Evolutionary conservation across 2,888 invertebrate species (phyloP), one percentile per base, ranked within the genome.

Genomic region (Ectemnius lituratus): DNA sequence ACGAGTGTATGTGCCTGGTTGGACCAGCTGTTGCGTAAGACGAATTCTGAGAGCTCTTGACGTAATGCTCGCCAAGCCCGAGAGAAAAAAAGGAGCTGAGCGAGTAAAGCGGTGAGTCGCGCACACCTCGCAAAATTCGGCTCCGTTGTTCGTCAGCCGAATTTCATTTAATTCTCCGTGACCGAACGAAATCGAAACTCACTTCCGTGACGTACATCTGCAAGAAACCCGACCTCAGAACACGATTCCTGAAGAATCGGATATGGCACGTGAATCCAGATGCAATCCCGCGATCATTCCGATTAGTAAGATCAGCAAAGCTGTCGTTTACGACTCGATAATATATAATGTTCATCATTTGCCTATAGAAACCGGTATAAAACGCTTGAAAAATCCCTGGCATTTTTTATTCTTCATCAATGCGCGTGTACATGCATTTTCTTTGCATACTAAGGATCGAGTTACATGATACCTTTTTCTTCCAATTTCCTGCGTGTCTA

Each of bases 1-100:
- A 37, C 11, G 6, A 37, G 37, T 37, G 37, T 37, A 37, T 37
- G 37, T 37, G 37, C 37, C 56, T 13, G 46, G 56, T n/a, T 45
- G 37, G 60, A 64, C 61, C 70, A 69, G 62, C 37, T 37, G 37
- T 78, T 78, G 59, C 67, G 61, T 63, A 72, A 70, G 27, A 11
- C 66, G 70, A 80, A 61, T 80, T 79, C 75, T 65, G 66, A 74
- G 71, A 72, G 65, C 13, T 23, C 57, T 59, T 76, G 80, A 79
- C 67, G 83, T 57, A 78, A 82, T 63, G 27, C 14, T 59, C n/a
- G 52, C 14, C 23, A n/a, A 37, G n/a, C 45, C 20, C 4, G 45
- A 6, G 2, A 56, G 16, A 58, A 56, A 61, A 58, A 61, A 67
- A 67, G 47, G 16, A 62, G 58, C 47, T 16, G 5, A 13, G 4